Percentiles rank a stretch among this genome's conserved stretches.
Conservation (phyloP, 2,888 invertebrate species). For the Leptogaster cylindrica region DNA sequence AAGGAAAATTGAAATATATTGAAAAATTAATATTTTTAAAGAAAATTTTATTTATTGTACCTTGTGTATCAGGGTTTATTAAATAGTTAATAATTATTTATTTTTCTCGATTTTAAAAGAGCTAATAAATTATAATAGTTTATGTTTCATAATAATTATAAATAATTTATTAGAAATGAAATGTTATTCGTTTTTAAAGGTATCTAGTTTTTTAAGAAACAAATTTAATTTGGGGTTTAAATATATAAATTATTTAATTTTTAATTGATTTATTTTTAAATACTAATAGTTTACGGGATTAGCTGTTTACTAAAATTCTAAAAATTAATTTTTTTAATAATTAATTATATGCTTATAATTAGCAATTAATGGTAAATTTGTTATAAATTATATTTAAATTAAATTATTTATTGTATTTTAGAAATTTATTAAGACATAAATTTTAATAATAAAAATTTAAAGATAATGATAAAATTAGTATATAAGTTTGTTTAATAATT, state of each 20-base stretch:
- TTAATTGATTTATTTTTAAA: slow-evolving; percentile 53
- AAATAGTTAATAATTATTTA: slow-evolving; percentile 61
- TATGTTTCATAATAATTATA: slow-evolving; percentile 68
- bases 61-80: slow-evolving; percentile 77
- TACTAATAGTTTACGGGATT: slow-evolving; percentile 67
- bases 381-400: slow-evolving; percentile 64
- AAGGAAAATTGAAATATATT: slow-evolving; percentile 65
- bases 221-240: slow-evolving; percentile 62
- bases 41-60: slow-evolving; percentile 70
- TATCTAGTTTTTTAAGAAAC: slow-evolving; percentile 74
- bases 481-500: slow-evolving; percentile 55
- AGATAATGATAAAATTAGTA: slow-evolving; percentile 70
- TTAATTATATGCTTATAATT: slow-evolving; percentile 67
- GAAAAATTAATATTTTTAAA: slow-evolving; percentile 63
- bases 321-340: slow-evolving; percentile 57
- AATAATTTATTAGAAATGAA: slow-evolving; percentile 70
- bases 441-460: slow-evolving; percentile 61
- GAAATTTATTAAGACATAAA: slow-evolving; percentile 60
- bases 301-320: slow-evolving; percentile 67
- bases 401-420: slow-evolving; percentile 62
- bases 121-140: slow-evolving; percentile 67
- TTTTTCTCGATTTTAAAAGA: slow-evolving; percentile 70
- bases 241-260: slow-evolving; percentile 55
- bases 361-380: slow-evolving; percentile 64
- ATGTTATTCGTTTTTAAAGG: slow-evolving; percentile 71